Conservation (phyloP, 2,113 vertebrate species). For the Notiomystis cincta region DNA sequence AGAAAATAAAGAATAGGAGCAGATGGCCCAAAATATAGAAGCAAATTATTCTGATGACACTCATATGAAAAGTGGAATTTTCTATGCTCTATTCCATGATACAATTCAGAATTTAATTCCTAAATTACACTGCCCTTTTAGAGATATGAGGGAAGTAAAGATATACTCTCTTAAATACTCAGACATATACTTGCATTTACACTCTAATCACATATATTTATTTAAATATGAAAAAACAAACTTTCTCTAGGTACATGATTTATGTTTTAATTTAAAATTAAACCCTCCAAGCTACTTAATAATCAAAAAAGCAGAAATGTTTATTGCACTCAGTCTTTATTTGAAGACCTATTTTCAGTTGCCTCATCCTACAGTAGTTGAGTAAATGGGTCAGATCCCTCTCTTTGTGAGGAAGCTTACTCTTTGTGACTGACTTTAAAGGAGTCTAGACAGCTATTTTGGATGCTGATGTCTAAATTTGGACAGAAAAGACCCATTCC, state of each 20-base stretch:
- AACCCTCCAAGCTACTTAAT: neutral
- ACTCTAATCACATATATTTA: neutral
- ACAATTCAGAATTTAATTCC: neutral
- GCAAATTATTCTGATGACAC: neutral
- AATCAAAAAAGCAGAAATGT: neutral
- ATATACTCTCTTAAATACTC: neutral
- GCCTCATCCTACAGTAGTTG: neutral
- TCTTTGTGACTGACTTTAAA: conserved; percentile 1
- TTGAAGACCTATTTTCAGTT: conserved; percentile 27
- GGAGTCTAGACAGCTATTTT: conserved; percentile 7
- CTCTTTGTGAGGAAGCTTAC: neutral
- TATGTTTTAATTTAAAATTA: neutral
- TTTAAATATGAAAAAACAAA: neutral
- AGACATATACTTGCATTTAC: neutral
- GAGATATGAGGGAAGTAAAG: neutral
- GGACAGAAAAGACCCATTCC: neutral
- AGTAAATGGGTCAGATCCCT: conserved; percentile 28
- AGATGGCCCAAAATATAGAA: neutral
- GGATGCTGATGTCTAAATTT: conserved; percentile 1
- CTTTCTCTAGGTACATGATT: neutral
- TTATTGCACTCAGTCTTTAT: neutral
- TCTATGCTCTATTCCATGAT: neutral
- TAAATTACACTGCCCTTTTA: neutral
- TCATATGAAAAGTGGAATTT: neutral
- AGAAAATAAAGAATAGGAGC: neutral